Conservation (phyloP, 2,888 invertebrate species). For the Lithophane ornitopus region DNA sequence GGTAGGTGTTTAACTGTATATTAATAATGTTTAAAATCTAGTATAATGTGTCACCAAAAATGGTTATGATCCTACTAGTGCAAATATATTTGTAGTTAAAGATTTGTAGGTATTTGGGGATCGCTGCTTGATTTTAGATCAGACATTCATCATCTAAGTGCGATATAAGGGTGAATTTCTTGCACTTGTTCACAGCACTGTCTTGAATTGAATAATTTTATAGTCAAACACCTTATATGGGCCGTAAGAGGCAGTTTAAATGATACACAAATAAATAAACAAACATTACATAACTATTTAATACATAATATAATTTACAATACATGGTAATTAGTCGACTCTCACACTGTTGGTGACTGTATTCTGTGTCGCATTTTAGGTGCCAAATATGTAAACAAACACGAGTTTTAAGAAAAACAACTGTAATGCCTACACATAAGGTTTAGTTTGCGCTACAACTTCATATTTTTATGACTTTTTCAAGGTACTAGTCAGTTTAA, state of each 20-base stretch:
- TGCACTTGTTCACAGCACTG: background rate
- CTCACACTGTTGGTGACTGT: background rate
- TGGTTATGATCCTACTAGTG: too few species aligned
- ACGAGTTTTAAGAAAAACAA: too few species aligned
- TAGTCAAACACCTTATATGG: too few species aligned
- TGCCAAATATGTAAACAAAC: too few species aligned
- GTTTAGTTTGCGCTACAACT: too few species aligned
- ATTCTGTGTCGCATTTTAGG: too few species aligned
- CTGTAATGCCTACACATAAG: too few species aligned
- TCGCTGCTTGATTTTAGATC: background rate
- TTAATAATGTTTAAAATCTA: too few species aligned
- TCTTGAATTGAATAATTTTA: background rate
- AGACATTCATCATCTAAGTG: background rate
- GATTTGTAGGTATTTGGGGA: background rate
- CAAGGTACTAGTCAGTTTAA: too few species aligned
- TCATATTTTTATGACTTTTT: too few species aligned
- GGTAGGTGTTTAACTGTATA: too few species aligned
- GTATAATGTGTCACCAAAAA: too few species aligned
- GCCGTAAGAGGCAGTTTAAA: background rate
- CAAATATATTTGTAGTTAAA: background rate
- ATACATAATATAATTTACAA: constrained; percentile 27
- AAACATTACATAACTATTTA: constrained; percentile 10
- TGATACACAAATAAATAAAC: background rate
- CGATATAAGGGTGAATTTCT: background rate
- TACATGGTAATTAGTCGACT: constrained; percentile 3